Evolutionary conservation across 2,797 vertebrate genomes (phyloP), one percentile per base, ranked within the genome.

Genomic region (Emydoidea blandingii): DNA sequence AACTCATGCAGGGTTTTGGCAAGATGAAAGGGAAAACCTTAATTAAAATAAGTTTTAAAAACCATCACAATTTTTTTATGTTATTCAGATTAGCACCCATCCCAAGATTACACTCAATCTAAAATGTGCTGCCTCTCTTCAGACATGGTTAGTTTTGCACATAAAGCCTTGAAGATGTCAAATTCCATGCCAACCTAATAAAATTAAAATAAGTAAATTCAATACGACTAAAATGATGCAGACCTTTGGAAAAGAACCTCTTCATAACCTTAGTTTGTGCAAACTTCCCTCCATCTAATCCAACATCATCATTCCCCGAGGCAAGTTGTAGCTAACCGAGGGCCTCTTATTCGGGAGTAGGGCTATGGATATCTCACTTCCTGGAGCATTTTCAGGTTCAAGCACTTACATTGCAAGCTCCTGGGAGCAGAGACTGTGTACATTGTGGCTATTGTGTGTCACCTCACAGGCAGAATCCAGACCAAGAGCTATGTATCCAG

Each of bases 31-130:
- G 79, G 18, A 91, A 94, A 96, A 93, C 79, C 90, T 97, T 96
- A 94, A 97, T 96, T 97, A 96, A 97, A 97, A 10, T 87, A 95
- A 95, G 84, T 95, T 96, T 96, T 94, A 76, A 97, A 97, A 82
- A 68, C 65, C 88, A 94, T 95, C 86, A 93, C 86, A 94, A n/a
- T 12, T 91, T 89, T 68, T 79, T 81, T 74, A 59, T 91, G 93
- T 96, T 68, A 81, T 19, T 95, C 88, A 96, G 95, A 96, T 96
- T 85, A 95, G 85, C 95, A 97, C 85, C 85, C 95, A 90, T 81
- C 88, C 94, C 50, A 80, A n/a, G 92, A 44, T 93, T 87, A 81
- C 74, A 3, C 80, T 88, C 3, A 91, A 94, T 96, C 87, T 56
- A 18, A 72, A 92, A 97, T 12, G 65, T 0, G 5, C 41, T 12